phyloP scores from a whole-genome alignment of 2,888 invertebrate species.

The Perizoma affinitatum region DNA sequence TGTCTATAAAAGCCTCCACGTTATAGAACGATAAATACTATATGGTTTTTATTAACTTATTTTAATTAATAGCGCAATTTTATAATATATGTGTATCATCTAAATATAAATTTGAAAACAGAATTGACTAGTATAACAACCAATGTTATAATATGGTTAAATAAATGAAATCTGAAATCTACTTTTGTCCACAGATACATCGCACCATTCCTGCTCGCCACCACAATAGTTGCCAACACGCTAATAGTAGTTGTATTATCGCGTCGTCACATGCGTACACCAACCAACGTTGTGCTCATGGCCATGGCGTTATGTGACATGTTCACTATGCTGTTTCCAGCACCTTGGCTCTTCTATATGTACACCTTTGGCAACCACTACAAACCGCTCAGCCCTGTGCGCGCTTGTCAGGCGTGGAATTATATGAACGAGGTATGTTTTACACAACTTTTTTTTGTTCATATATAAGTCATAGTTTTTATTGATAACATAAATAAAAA shows the following conservation, averaged over 20 bases:
- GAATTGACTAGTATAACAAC: no score
- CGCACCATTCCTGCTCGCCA: slow-evolving; percentile 92
- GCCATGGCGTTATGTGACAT: slow-evolving; percentile 98
- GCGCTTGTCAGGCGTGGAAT: slow-evolving; percentile 91
- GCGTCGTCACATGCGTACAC: slow-evolving; percentile 95
- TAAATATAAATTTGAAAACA: no score
- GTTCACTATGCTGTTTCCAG: slow-evolving; percentile 95
- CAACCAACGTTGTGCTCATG: slow-evolving; percentile 96
- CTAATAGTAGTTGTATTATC: slow-evolving; percentile 95
- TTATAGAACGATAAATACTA: no score
- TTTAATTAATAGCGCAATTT: no score
- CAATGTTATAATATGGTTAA: no score
- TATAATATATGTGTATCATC: no score
- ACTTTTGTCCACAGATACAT: slow-evolving; percentile 75
- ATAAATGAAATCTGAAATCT: no score
- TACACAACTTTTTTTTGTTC: not conserved
- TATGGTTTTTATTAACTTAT: no score
- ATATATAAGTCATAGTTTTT: not conserved
- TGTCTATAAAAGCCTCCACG: no score
- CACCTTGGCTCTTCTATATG: slow-evolving; percentile 96
- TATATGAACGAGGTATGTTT: slow-evolving; percentile 90
- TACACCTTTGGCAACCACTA: slow-evolving; percentile 95
- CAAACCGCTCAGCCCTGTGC: slow-evolving; percentile 89
- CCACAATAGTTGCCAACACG: slow-evolving; percentile 96
- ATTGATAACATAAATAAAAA: no score